These are phyloP conservation scores for Trinorchestia longiramus DNA, from an alignment of 1,140 invertebrate genomes.

Conservation along the genomic window DNA sequence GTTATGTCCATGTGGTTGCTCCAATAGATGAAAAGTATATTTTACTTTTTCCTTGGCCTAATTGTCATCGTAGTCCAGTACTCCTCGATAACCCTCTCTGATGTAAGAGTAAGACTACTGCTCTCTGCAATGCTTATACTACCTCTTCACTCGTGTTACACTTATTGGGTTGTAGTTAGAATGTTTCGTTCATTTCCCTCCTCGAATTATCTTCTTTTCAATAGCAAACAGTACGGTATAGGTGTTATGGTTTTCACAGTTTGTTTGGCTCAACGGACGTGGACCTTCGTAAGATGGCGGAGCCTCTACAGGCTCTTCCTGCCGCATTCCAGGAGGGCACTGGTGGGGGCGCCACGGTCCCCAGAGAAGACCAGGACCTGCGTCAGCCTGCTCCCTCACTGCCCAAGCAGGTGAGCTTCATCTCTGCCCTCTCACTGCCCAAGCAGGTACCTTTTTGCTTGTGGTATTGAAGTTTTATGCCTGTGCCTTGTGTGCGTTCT, in stretches of 20 bases:
- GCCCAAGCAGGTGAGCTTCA: not conserved
- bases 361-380: constrained; percentile 29
- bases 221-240: too few species aligned
- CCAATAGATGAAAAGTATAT: too few species aligned
- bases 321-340: constrained; percentile 13
- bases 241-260: not conserved
- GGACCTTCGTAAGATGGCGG: not conserved
- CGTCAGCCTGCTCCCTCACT: not conserved
- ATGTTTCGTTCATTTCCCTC: not conserved
- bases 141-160: too few species aligned
- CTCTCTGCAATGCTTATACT: too few species aligned
- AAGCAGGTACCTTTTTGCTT: not conserved
- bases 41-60: too few species aligned
- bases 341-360: not conserved
- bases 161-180: not conserved
- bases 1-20: too few species aligned
- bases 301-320: not conserved
- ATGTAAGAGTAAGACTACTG: too few species aligned
- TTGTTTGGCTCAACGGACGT: constrained; percentile 38
- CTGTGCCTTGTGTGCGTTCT: not conserved
- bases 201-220: not conserved
- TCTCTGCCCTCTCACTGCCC: not conserved
- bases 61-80: too few species aligned
- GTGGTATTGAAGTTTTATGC: not conserved
- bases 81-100: too few species aligned